Evolutionary conservation across 2,113 vertebrate species (phyloP), one percentile per base, ranked within the genome.

Genomic region (Morone saxatilis): DNA sequence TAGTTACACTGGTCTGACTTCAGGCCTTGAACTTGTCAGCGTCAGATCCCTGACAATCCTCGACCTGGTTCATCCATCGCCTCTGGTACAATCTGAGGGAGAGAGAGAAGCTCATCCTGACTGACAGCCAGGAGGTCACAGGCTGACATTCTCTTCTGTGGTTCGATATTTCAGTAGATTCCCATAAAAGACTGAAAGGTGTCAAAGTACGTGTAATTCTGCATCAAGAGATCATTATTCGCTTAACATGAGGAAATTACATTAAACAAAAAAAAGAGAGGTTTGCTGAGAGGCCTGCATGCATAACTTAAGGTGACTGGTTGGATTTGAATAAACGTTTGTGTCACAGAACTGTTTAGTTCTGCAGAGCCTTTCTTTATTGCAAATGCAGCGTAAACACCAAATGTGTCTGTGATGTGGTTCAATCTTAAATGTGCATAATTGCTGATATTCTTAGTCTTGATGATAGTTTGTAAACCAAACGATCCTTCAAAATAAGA

Each of bases 101-200:
- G 22, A 60, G 60, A 47, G 66, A 14, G 9, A 5, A 14, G 56
- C 14, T 51, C 51, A 4, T 38, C 3, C 1, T 56, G 79, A 80
- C 25, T 61, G 81, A 84, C 75, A 38, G 48, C 43, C 53, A 1
- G 36, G 48, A 71, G 80, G 54, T 81, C 83, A 59, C 22, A 14
- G 20, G 56, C 68, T 77, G 71, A 16, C 62, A 6, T 54, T 63
- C 31, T 41, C 12, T 5, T 5, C 51, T 22, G 16, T 7, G 43
- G n/a, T 59, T 53, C 25, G 51, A 71, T 9, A n/a, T 4, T 47
- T 85, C 66, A 65, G 38, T 3, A 2, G 17, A 17, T n/a, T 79
- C 12, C 36, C 41, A 14, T 1, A 0, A 43, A 45, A n/a, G 36
- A 19, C n/a, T 20, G 13, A 43, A 20, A 17, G 25, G 4, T 20